These are phyloP conservation scores for Drosophila fuyamai DNA, from an alignment of 1,140 invertebrate genomes.

Conservation along the genomic window DNA sequence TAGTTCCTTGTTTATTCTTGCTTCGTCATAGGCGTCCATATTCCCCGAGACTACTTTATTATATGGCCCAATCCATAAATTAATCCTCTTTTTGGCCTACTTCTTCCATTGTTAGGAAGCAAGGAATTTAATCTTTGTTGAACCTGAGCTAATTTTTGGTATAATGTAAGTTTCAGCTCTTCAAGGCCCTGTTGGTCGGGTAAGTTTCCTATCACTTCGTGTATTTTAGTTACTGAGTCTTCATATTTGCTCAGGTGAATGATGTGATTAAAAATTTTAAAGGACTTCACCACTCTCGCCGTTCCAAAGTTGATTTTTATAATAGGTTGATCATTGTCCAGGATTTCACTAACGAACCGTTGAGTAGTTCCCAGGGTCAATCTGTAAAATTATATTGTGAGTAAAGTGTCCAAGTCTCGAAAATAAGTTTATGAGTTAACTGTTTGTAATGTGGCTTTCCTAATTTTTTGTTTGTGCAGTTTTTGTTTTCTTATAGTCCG, in stretches of 20 bases:
- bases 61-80: not conserved
- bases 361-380: not conserved
- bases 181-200: not conserved
- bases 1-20: not conserved
- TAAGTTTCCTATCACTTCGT: not conserved
- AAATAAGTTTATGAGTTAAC: not conserved
- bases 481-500: constrained; percentile 17
- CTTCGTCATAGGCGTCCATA: not conserved
- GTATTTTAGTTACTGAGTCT: not conserved
- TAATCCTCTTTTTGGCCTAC: not conserved
- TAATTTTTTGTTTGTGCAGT: constrained; percentile 24
- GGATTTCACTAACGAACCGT: not conserved
- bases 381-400: constrained; percentile 3
- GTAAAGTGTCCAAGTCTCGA: not conserved
- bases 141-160: too few relatives aligned
- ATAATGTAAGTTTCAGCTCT: too few relatives aligned
- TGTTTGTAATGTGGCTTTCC: not conserved
- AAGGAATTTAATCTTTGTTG: not conserved
- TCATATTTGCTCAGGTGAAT: constrained; percentile 1
- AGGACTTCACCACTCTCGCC: not conserved
- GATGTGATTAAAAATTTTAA: not conserved
- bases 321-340: not conserved
- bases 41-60: constrained; percentile 3
- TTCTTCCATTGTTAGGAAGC: not conserved
- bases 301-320: constrained; percentile 1